Evolutionary conservation across 2,888 invertebrate genomes (phyloP).

Genomic region (Pedicia rivosa): DNA sequence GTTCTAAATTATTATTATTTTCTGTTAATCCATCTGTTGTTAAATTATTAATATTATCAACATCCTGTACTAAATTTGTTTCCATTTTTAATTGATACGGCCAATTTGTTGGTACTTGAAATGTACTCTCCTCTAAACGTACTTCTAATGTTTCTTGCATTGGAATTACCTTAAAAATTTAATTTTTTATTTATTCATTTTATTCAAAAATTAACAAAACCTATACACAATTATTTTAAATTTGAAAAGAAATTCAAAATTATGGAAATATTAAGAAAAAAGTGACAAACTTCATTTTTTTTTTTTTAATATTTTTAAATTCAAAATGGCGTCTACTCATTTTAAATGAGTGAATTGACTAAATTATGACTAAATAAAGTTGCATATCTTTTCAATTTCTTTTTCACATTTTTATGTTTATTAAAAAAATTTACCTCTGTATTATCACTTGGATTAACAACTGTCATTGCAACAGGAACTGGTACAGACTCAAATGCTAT

Average conservation of each 20-base stretch:
- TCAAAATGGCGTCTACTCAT: neutral
- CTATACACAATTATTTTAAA: slow-evolving; percentile 1
- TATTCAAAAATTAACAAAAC: slow-evolving; percentile 4
- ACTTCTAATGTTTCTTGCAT: slow-evolving; percentile 44
- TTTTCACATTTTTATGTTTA: no score
- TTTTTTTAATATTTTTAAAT: neutral
- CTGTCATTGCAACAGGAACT: slow-evolving; percentile 20
- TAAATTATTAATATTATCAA: no score
- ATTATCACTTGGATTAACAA: slow-evolving; percentile 19
- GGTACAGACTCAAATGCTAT: slow-evolving; percentile 20
- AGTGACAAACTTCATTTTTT: no score
- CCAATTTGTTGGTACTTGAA: slow-evolving; percentile 32
- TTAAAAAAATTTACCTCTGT: slow-evolving; percentile 24
- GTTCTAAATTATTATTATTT: no score
- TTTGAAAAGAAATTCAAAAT: no score
- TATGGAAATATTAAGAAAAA: no score
- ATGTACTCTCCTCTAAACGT: slow-evolving; percentile 33
- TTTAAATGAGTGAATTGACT: no score
- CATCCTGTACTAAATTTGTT: no score
- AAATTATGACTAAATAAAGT: neutral
- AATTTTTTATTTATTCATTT: neutral
- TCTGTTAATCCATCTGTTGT: no score
- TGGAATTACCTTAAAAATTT: slow-evolving; percentile 25
- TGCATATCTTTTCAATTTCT: neutral
- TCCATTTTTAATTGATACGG: slow-evolving; percentile 27